Conservation (phyloP, 2,113 vertebrate species). For the Columba janthina region DNA sequence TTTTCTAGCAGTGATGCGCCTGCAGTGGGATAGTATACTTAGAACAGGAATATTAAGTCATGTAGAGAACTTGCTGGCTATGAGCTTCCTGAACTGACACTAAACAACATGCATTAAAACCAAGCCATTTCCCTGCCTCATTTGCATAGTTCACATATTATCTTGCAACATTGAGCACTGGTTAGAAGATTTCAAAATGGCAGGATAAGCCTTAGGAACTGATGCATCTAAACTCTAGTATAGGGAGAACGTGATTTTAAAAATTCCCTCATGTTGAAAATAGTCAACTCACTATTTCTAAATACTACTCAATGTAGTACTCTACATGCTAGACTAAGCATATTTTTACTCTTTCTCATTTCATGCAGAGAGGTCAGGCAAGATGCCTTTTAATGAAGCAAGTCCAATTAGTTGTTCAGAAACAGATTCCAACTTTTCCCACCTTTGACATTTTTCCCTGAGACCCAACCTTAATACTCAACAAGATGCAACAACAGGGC, state of each 20-base stretch:
- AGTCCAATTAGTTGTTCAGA: background rate
- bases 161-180: background rate
- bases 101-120: background rate
- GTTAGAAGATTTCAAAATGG: background rate
- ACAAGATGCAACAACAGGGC: background rate
- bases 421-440: background rate
- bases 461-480: background rate
- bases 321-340: background rate
- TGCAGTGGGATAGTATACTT: background rate
- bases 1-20: background rate
- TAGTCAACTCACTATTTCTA: background rate
- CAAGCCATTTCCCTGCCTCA: background rate
- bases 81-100: background rate
- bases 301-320: background rate
- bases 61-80: background rate
- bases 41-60: background rate
- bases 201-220: background rate
- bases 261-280: background rate
- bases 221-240: background rate
- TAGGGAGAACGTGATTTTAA: background rate
- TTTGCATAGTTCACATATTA: background rate
- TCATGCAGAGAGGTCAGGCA: background rate
- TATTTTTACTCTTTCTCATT: background rate
- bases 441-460: background rate
- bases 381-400: background rate